Evolutionary conservation across 2,888 invertebrate species (phyloP).

Genomic region (Pycnomerus fuliginosus): DNA sequence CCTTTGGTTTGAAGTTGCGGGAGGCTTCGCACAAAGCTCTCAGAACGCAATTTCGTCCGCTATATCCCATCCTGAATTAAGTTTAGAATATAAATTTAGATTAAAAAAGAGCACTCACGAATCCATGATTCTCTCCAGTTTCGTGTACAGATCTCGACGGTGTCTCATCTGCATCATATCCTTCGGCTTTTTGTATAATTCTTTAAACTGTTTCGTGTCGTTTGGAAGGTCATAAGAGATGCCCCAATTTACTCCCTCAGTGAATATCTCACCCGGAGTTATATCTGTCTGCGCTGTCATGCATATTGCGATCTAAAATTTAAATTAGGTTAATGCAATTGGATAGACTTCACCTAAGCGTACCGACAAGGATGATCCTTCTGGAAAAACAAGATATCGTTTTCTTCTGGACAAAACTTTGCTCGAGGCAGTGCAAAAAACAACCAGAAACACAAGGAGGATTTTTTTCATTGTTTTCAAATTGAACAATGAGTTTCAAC

Average conservation of each 20-base stretch:
- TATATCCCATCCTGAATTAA: constrained; percentile 66
- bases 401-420: constrained; percentile 58
- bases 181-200: constrained; percentile 40
- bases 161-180: constrained; percentile 61
- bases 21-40: constrained; percentile 72
- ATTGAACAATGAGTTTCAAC: too few species aligned
- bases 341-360: constrained; percentile 41
- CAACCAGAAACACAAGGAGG: too few species aligned
- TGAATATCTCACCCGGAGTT: constrained; percentile 50
- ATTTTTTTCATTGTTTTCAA: too few species aligned
- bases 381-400: constrained; percentile 69
- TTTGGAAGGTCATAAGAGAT: constrained; percentile 74
- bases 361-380: constrained; percentile 71
- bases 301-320: constrained; percentile 59
- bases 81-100: not conserved
- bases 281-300: constrained; percentile 57
- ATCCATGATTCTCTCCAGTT: constrained; percentile 67
- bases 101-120: constrained; percentile 57
- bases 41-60: constrained; percentile 68
- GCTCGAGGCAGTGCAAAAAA: too few species aligned
- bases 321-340: constrained; percentile 20
- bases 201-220: constrained; percentile 49
- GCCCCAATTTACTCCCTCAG: constrained; percentile 70
- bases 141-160: constrained; percentile 67
- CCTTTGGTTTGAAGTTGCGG: constrained; percentile 60